phyloP scores from a whole-genome alignment of 92 coral and sea anemone genomes.

The Siderastrea radians region DNA sequence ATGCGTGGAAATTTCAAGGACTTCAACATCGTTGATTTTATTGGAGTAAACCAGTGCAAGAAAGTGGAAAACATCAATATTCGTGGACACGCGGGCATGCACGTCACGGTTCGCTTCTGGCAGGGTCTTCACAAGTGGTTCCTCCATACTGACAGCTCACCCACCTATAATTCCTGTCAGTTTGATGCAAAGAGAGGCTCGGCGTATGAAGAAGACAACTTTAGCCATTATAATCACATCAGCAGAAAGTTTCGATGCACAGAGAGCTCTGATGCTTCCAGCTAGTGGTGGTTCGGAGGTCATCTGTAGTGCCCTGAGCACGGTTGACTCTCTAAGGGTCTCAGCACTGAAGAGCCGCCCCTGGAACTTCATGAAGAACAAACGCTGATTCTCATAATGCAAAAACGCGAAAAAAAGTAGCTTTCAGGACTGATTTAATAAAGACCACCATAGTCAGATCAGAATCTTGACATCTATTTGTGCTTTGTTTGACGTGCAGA shows the following conservation, averaged over 20 bases:
- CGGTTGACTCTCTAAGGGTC: too few relatives aligned
- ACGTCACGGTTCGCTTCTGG: not conserved
- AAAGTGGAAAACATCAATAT: constrained; percentile 49
- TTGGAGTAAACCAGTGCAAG: constrained; percentile 7
- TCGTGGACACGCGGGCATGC: constrained; percentile 20
- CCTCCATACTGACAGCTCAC: not conserved
- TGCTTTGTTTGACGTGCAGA: too few relatives aligned
- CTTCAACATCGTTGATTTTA: constrained; percentile 34
- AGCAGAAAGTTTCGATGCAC: not conserved
- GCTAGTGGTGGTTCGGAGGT: constrained; percentile 4
- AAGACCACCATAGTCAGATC: too few relatives aligned
- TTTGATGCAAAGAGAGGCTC: not conserved
- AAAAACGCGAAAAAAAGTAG: too few relatives aligned
- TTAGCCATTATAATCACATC: not conserved
- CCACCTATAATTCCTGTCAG: not conserved
- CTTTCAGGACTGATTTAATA: too few relatives aligned
- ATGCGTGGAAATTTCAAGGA: constrained; percentile 66
- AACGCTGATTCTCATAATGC: too few relatives aligned
- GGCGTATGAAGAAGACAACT: not conserved
- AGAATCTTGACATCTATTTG: too few relatives aligned
- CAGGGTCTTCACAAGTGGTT: not conserved
- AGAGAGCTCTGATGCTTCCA: not conserved
- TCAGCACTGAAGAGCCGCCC: too few relatives aligned
- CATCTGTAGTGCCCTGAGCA: too few relatives aligned
- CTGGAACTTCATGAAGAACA: too few relatives aligned